Evolutionary conservation across 2,888 invertebrate species (phyloP).

Genomic region (Hypomecis atomaria): DNA sequence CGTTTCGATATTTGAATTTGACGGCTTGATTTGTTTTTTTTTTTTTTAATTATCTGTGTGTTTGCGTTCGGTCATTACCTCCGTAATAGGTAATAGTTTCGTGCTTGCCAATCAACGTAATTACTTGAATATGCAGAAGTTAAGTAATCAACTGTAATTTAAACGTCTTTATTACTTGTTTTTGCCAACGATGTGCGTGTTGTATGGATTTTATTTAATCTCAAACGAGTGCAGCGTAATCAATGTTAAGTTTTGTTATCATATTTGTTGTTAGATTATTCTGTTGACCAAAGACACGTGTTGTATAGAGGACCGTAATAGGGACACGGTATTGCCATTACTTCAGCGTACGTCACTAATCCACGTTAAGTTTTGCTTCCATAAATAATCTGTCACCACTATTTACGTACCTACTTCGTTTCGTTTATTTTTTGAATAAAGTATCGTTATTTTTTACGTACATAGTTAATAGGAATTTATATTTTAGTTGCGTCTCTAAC

Average conservation of each 20-base stretch:
- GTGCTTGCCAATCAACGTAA: conserved; percentile 29
- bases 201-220: conserved; percentile 33
- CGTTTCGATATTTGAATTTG: conserved; percentile 24
- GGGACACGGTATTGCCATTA: conserved; percentile 57
- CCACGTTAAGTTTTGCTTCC: conserved; percentile 7
- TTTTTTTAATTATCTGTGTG: conserved; percentile 9
- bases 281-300: conserved; percentile 47
- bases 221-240: conserved; percentile 44
- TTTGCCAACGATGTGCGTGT: conserved; percentile 26
- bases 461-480: conserved; percentile 3
- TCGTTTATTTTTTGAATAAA: conserved; percentile 10
- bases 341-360: conserved; percentile 34
- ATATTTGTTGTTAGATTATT: conserved; percentile 50
- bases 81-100: conserved; percentile 32
- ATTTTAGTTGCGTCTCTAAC: neutral
- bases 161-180: conserved; percentile 21
- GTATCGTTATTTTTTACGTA: neutral
- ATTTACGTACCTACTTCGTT: conserved; percentile 4
- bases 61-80: conserved; percentile 23
- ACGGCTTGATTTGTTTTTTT: conserved; percentile 10
- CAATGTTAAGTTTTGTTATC: conserved; percentile 66
- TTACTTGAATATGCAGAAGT: conserved; percentile 32
- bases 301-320: conserved; percentile 41
- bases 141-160: conserved; percentile 25
- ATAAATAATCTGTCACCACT: conserved; percentile 15